These are phyloP conservation scores for Pangasius krempfi DNA, from an alignment of 2,797 vertebrate species.

Conservation along the genomic window DNA sequence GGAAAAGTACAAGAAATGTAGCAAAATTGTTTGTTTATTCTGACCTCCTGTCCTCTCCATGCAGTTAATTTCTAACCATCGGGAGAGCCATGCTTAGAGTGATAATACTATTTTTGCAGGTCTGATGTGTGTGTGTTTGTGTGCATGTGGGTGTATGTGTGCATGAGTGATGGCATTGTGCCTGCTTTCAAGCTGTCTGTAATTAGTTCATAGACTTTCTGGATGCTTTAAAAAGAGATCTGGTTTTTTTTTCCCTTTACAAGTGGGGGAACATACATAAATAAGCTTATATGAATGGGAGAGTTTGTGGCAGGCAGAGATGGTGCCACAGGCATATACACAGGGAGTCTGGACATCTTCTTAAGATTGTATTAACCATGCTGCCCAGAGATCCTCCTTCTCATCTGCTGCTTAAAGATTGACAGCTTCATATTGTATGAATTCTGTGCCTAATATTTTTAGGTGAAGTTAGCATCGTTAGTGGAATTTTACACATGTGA, in stretches of 20 bases:
- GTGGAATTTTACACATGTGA: constrained; percentile 64
- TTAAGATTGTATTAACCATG: constrained; percentile 80
- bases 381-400: constrained; percentile 68
- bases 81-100: constrained; percentile 44
- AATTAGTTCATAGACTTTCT: constrained; percentile 60
- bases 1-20: constrained; percentile 29
- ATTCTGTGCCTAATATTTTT: constrained; percentile 61
- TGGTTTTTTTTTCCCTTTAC: constrained; percentile 51
- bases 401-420: constrained; percentile 75
- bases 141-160: constrained; percentile 44
- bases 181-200: constrained; percentile 58
- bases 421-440: constrained; percentile 75
- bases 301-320: constrained; percentile 8
- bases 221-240: constrained; percentile 66
- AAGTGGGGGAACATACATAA: constrained; percentile 15
- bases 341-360: constrained; percentile 79
- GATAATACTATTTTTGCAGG: constrained; percentile 50
- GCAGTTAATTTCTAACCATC: constrained; percentile 49
- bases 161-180: constrained; percentile 46
- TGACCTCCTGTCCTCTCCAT: constrained; percentile 37
- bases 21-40: constrained; percentile 52
- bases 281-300: constrained; percentile 42
- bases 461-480: constrained; percentile 73
- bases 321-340: constrained; percentile 70
- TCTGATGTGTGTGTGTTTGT: constrained; percentile 51